Percentiles rank a stretch among this genome's conserved stretches.
These are phyloP conservation scores for Ardeotis arabs DNA, from an alignment of 2,113 vertebrate species.

Conservation along the genomic window DNA sequence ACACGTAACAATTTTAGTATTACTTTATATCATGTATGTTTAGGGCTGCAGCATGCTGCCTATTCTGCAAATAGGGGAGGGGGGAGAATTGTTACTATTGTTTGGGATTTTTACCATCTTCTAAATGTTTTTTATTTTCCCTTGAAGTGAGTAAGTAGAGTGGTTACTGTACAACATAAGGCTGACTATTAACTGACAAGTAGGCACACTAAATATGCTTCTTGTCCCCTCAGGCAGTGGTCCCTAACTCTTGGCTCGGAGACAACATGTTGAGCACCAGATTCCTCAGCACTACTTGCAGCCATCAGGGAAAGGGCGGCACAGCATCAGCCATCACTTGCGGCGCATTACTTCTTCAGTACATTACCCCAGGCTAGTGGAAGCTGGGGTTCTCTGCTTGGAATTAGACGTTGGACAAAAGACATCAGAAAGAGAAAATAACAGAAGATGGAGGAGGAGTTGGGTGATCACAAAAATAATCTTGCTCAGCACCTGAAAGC, in stretches of 20 bases:
- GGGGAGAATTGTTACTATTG: not conserved
- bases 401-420: not conserved
- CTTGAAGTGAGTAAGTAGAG: not conserved
- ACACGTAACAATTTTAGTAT: not conserved
- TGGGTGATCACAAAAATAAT: not conserved
- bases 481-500: not conserved
- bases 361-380: not conserved
- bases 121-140: not conserved
- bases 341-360: not conserved
- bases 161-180: not conserved
- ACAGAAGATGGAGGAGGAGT: not conserved
- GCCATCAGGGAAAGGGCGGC: not conserved
- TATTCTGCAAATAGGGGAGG: not conserved
- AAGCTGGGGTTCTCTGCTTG: not conserved
- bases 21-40: not conserved
- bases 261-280: not conserved
- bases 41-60: not conserved
- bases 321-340: not conserved
- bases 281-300: not conserved
- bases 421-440: not conserved
- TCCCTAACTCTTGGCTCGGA: constrained; percentile 22
- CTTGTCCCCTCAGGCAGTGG: constrained; percentile 50
- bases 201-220: constrained; percentile 32
- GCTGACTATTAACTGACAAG: constrained; percentile 27
- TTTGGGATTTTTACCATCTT: not conserved